Percentiles rank a stretch among this genome's conserved stretches.
Evolutionary conservation across 2,888 invertebrate species (phyloP).

Genomic region (Boloria euphrosyne): DNA sequence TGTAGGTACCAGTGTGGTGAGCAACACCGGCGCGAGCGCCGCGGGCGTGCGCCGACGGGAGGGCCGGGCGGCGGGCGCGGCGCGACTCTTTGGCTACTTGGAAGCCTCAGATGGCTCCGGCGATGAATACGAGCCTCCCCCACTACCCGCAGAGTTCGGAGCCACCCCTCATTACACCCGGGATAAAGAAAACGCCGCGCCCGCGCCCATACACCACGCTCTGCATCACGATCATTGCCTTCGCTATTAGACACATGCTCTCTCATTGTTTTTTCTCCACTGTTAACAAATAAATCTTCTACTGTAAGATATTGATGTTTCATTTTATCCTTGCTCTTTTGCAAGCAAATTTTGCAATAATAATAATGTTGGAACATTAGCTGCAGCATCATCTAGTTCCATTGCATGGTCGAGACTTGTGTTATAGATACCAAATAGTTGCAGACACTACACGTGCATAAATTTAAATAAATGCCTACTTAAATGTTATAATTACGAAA

Average conservation of each 20-base stretch:
- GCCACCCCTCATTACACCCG: conserved; percentile 51
- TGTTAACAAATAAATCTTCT: conserved; percentile 28
- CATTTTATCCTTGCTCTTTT: conserved; percentile 9
- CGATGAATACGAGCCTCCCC: conserved; percentile 71
- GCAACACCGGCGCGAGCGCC: conserved; percentile 67
- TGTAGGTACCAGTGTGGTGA: conserved; percentile 39
- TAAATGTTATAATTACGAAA: no score
- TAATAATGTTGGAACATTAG: no score
- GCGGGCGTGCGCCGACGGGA: conserved; percentile 43
- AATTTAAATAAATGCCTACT: no score
- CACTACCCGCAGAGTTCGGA: conserved; percentile 55
- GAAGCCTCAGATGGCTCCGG: conserved; percentile 77
- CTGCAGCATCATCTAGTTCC: no score
- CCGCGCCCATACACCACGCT: conserved; percentile 61
- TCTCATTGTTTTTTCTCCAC: conserved; percentile 13
- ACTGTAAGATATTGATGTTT: conserved; percentile 25
- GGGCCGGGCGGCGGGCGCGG: conserved; percentile 46
- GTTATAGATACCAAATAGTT: no score
- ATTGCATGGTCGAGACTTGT: no score
- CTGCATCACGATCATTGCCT: conserved; percentile 75
- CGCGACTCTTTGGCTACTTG: conserved; percentile 86
- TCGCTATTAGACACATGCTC: conserved; percentile 59
- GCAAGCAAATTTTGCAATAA: no score
- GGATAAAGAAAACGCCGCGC: conserved; percentile 75
- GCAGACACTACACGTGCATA: no score